Base-by-base conservation (phyloP, 2,888 invertebrate genomes). In the Aplocera efformata region DNA sequence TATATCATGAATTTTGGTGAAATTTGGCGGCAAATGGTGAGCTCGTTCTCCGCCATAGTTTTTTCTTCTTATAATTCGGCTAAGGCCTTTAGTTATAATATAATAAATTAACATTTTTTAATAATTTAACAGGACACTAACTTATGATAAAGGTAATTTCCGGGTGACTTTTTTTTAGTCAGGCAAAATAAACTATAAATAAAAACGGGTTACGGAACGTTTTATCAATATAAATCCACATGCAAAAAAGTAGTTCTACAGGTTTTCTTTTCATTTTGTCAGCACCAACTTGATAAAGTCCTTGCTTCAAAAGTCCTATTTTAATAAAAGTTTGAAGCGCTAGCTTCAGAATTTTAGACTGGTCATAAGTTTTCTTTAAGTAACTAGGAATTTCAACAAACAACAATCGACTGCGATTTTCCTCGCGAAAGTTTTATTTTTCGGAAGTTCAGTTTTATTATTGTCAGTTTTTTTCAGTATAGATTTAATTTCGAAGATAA, bases 361-460 rank as follows among this genome's bases (percentile, higher is more conserved):
- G 35, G 47, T 43, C 42, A 37, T 48, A 53, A 53, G 43, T 48
- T 48, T 50, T 41, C 46, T 40, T 35, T 28, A 44, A 48, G 48
- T 44, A 34, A 40, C 41, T 31, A 37, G 37, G 43, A 46, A 42
- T 48, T 49, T 45, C 38, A 50, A 38, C 34, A 43, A 53, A 50
- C 44, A 50, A 48, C 46, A 33, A 48, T 53, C 32, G 42, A 42
- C 44, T 42, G 42, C 40, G 25, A 45, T 31, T 48, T 53, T 34
- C 46, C 24, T 36, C 48, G 24, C 28, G 13, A 30, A 43, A 20
- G 32, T 41, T 48, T 45, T 40, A 31, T 46, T 50, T 42, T 35
- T 34, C n/a, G n/a, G n/a, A n/a, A n/a, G 28, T 34, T 20, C 27
- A 10, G 11, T 23, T 9, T 28, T 27, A 23, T 9, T 26, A 20